Base-by-base conservation (phyloP, 2,113 vertebrate species). In the Asarcornis scutulata region DNA sequence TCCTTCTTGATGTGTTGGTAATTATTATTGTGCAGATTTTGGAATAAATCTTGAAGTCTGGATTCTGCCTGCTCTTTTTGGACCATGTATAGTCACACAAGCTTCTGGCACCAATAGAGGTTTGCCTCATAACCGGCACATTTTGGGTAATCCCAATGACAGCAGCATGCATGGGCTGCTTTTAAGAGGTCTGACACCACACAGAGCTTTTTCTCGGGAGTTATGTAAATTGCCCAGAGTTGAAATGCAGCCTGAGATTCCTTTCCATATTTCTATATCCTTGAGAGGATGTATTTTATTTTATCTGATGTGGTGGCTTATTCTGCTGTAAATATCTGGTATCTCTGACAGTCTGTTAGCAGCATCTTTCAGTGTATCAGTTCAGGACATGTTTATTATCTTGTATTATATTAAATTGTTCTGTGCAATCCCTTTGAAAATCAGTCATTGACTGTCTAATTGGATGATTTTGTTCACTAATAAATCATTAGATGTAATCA, bases 241-340 rank as follows among this genome's bases (percentile, higher is more conserved):
- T 80, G 44, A 85, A 89, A 91, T 62, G 75, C 85, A 87, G 88
- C n/a, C 0, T 0, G 67, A 69, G 59, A 94, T 91, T 89, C 69
- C 56, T 75, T 84, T 89, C 84, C n/a, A 11, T 83, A 83, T 95
- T 95, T 79, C 80, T 85, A 5, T 88, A 76, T 91, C 79, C 68
- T 80, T 62, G 79, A 88, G 89, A 94, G 87, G 93, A 90, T 89
- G 85, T 87, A 46, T 94, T 95, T 96, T 86, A 62, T 67, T 96
- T 96, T 95, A 96, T 95, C 89, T 94, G 94, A 91, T 93, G 53
- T 26, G 82, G 58, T 95, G 91, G 87, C 84, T 96, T 73, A 69
- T 87, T 93, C 69, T 89, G 62, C 89, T 95, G 89, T 95, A 95
- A 95, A 94, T 97, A 93, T 83, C 91, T 67, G 93, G 6, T 96